Evolutionary conservation across 2,797 vertebrate genomes (phyloP), one percentile per base, ranked within the genome.

Genomic region (Chiroxiphia lanceolata): DNA sequence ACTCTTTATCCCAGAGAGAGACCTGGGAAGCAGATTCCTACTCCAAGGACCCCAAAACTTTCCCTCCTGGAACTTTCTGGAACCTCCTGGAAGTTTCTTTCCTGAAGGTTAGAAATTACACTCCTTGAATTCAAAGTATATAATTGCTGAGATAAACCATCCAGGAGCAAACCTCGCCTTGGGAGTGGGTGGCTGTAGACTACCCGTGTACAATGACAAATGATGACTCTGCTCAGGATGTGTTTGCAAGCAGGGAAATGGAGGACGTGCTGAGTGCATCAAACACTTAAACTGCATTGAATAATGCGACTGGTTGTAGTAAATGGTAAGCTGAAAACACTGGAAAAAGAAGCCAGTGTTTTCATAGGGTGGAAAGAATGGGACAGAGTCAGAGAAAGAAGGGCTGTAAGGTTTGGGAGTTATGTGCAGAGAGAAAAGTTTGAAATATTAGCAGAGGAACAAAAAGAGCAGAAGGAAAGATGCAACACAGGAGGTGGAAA

Each of bases 141-240:
- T 81, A 89, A 89, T 57, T 91, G 57, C 54, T 83, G 80, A 86
- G 69, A 90, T 63, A 91, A 93, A 89, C 75, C 70, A 74, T 76
- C 88, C 79, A 44, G 83, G 65, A 83, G 12, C 34, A 75, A 93
- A 68, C 42, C 65, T 83, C 81, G 36, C 57, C 31, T 86, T 90
- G 59, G 29, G 77, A 88, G 81, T 76, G 71, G 87, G 68, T 71
- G 53, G 38, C 34, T 86, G 59, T 42, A 90, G 75, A 71, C 65
- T 93, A n/a, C 59, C 79, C 34, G 50, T 72, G 42, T 54, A 78
- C 88, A 93, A 18, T 65, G 91, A 92, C 85, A 87, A 94, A 94
- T 31, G 61, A 51, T 72, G 50, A 65, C 31, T 94, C 69, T 86
- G 16, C 65, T 91, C 0, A 0, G 11, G 33, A 33, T 59, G 15